These are phyloP conservation scores for Drosophila mojavensis DNA, from an alignment of 1,140 invertebrate species.

Conservation along the genomic window DNA sequence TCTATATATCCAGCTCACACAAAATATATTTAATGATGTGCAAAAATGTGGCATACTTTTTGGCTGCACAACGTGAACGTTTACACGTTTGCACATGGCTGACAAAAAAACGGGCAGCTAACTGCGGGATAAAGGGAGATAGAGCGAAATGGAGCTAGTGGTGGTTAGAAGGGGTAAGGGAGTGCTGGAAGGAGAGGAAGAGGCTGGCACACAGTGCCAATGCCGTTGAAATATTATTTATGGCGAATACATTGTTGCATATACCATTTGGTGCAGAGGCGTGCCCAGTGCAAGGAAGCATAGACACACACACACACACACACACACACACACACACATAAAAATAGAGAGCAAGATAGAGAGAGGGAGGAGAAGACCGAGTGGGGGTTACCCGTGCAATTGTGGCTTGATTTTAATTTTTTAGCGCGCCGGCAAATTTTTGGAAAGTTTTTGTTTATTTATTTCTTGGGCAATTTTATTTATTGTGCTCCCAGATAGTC, in stretches of 20 bases:
- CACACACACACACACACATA: not conserved
- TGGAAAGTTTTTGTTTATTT: not conserved
- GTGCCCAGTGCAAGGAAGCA: conserved; percentile 18
- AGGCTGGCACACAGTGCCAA: conserved; percentile 38
- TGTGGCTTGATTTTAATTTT: conserved; percentile 57
- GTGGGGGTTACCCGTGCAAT: conserved; percentile 18
- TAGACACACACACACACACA: not conserved
- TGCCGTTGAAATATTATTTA: conserved; percentile 67
- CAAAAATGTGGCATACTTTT: conserved; percentile 58
- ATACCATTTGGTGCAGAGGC: conserved; percentile 60
- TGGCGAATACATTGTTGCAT: conserved; percentile 60
- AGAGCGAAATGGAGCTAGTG: not conserved
- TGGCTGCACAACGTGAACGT: conserved; percentile 38
- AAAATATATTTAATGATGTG: conserved; percentile 55
- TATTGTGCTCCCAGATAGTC: conserved; percentile 46
- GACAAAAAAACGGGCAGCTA: not conserved
- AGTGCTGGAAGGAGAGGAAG: too few relatives aligned
- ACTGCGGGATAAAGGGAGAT: not conserved
- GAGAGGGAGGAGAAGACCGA: not conserved
- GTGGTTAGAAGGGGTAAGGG: not conserved
- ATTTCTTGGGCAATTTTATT: conserved; percentile 34
- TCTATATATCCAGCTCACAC: conserved; percentile 3
- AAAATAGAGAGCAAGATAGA: not conserved
- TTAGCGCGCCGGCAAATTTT: conserved; percentile 39
- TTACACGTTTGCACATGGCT: conserved; percentile 48